Evolutionary conservation across 2,888 invertebrate species (phyloP), one percentile per base, ranked within the genome.

Genomic region (Mimumesa dahlbomi): DNA sequence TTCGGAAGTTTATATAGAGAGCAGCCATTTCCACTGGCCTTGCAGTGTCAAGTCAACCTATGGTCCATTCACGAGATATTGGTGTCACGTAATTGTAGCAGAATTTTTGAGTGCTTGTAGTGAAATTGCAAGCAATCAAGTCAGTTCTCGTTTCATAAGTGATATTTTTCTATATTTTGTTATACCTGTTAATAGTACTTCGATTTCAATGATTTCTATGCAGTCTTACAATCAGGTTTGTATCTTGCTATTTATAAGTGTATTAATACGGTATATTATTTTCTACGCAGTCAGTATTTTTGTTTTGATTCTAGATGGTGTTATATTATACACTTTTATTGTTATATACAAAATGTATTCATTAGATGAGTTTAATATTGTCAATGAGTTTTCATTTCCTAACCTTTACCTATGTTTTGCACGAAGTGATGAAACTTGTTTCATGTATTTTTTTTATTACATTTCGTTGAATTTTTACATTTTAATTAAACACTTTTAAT

Each of bases 181-280:
- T 57, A 25, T 7, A 40, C 13, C 11, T 29, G 22, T 56, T 40
- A 52, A 29, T 42, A 38, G 31, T 9, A 21, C 36, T 40, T 49
- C 22, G 21, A 50, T 40, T 49, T 34, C 63, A 78, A 88, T 88
- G 88, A 84, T 88, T 82, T 84, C 88, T 46, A 77, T 88, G 53
- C 88, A 88, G 67, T 85, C 84, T 66, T 87, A 88, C 66, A 88
- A 88, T 77, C 88, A 88, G 86, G 88, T 84, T 78, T 49, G 80
- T 81, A 34, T 63, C 29, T 18, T 22, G 16, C n/a, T 34, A n/a
- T n/a, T n/a, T n/a, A n/a, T n/a, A n/a, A n/a, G n/a, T 11, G 18
- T 16, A 25, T 25, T 25, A 25, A 25, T 25, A 25, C 25, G n/a
- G n/a, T n/a, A n/a, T n/a, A n/a, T n/a, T n/a, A n/a, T n/a, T n/a